Conservation (phyloP, 1,140 invertebrate genomes). For the Coboldia fuscipes region DNA sequence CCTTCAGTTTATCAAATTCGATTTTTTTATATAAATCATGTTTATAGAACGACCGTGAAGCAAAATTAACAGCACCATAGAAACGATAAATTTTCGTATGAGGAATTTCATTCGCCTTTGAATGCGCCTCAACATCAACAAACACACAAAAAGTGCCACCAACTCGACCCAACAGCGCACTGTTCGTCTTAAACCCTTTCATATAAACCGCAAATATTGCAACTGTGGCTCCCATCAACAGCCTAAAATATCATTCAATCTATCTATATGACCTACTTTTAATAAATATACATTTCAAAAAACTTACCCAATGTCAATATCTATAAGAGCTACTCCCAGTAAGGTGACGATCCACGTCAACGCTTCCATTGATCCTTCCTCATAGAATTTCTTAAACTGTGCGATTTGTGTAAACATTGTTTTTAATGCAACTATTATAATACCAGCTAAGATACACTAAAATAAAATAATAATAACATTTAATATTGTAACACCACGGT, state of each 20-base stretch:
- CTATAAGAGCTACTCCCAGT: constrained; percentile 50
- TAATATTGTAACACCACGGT: not conserved
- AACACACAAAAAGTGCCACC: constrained; percentile 13
- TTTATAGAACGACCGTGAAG: constrained; percentile 14
- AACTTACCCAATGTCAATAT: constrained; percentile 51
- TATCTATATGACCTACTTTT: not conserved
- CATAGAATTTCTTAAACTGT: constrained; percentile 52
- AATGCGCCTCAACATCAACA: constrained; percentile 16
- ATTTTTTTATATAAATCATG: constrained; percentile 11
- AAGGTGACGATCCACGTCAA: constrained; percentile 72
- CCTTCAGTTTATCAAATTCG: constrained; percentile 6
- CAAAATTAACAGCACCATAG: constrained; percentile 17
- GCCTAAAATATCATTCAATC: constrained; percentile 6
- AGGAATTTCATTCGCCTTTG: constrained; percentile 13
- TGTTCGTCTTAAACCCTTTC: constrained; percentile 16
- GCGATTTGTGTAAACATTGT: constrained; percentile 67
- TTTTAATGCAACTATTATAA: constrained; percentile 80
- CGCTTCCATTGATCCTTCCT: constrained; percentile 60
- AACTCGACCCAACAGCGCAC: constrained; percentile 13
- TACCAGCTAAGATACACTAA: constrained; percentile 50
- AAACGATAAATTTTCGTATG: constrained; percentile 17
- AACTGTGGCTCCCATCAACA: constrained; percentile 13
- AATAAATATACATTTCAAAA: not conserved
- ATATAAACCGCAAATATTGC: constrained; percentile 16
- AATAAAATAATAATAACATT: not conserved